Evolutionary conservation across 2,888 invertebrate genomes (phyloP), one percentile per base, ranked within the genome.

Genomic region (Tenthredo amoena): DNA sequence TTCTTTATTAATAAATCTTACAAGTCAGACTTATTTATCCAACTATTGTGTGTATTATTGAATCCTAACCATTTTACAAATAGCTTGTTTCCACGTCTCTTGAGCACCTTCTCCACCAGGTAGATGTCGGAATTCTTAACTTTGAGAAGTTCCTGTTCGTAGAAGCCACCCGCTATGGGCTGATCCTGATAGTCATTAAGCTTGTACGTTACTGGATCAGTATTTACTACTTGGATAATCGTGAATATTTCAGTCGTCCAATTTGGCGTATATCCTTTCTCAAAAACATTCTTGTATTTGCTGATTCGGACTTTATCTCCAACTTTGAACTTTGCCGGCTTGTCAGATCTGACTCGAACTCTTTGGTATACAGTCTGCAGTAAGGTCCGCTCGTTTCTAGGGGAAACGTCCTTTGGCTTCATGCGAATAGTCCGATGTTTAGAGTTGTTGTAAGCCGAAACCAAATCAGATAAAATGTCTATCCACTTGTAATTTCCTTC

Each of bases 161-260:
- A 26, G 87, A 92, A 92, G 15, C 88, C 87, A 58, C 91, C 91
- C 79, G 89, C 88, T 43, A 93, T 91, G 12, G 86, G 84, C 82
- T 91, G 85, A 77, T 89, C 86, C 77, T 88, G 86, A 86, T 89
- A 84, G 88, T 92, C 89, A 87, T 87, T 83, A 65, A 91, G 77
- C 74, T 26, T 26, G 26, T 26, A 26, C 26, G 26, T 26, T 26
- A 26, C 26, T 26, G 26, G 26, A 26, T 26, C 88, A 47, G 89
- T 90, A 47, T 87, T 87, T 34, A 90, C 84, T 5, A 91, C 88
- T 88, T 90, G 88, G 15, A 12, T 50, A 50, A 93, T 88, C 83
- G 86, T 90, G 86, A 92, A 93, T 77, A 93, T 86, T 86, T 93
- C 92, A 0, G 90, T 91, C 0, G 91, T 87, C 91, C 92, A 93